Evolutionary conservation across 1,140 invertebrate genomes (phyloP), one percentile per base, ranked within the genome.

Genomic region (Drosophila chauvacae): DNA sequence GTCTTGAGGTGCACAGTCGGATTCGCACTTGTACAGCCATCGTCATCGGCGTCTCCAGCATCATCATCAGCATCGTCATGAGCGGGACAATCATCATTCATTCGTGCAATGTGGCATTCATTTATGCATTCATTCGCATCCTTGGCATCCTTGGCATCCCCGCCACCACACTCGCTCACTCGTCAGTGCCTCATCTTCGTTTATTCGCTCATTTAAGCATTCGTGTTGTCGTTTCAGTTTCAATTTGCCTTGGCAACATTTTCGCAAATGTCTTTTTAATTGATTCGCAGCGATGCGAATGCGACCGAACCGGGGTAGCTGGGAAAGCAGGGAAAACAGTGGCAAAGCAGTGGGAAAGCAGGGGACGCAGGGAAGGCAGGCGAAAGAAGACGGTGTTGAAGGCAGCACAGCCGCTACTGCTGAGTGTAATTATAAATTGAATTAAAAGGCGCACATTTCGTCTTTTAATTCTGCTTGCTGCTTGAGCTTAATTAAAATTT

Each of bases 401-500:
- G 30, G 56, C 37, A 57, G 71, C 68, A 37, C 37, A 30, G 39
- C 23, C 57, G 50, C 61, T 33, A 20, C 45, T 63, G 50, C 55
- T 45, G 80, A 65, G 64, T 77, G 84, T 77, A 88, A 87, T 88
- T 87, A 87, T 87, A 87, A 87, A 87, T 84, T 87, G 84, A 88
- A 87, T 87, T 88, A 88, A 87, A 87, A 80, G 84, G 69, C 84
- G 77, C 64, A 64, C 84, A 73, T 80, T 79, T 72, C 84, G 66
- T 73, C 76, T 80, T 84, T 75, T 76, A 66, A 85, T 73, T 77
- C 64, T 77, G 69, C 77, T 66, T 65, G 50, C 58, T 84, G 74
- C 78, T 85, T 77, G 80, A 47, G 69, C 84, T 88, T 88, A 84
- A 88, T 88, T 88, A 87, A 87, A 88, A 87, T 87, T 86, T 74